A percentile compares a stretch with the other conserved stretches of the same genome.
phyloP scores from a whole-genome alignment of 2,797 vertebrate genomes.

The Chelonia mydas region DNA sequence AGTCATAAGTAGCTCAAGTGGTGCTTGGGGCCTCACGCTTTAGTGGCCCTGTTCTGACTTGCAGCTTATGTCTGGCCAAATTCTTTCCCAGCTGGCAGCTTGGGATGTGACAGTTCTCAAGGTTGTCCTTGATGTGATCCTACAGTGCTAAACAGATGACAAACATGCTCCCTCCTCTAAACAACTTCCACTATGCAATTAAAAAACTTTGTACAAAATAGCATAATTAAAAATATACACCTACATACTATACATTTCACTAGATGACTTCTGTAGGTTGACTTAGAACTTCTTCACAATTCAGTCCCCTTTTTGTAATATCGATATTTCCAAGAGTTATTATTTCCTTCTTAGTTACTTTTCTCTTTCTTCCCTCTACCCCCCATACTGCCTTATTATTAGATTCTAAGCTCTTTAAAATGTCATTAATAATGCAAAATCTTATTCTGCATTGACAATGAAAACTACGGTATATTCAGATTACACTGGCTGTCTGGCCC shows the following conservation, averaged over 20 bases:
- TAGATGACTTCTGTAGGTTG: constrained; percentile 14
- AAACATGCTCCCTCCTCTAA: constrained; percentile 29
- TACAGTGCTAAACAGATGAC: background rate
- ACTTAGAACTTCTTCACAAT: constrained; percentile 34
- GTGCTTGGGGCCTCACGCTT: background rate
- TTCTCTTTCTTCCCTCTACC: constrained; percentile 10
- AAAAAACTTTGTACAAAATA: constrained; percentile 18
- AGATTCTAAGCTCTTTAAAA: constrained; percentile 56
- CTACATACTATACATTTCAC: background rate
- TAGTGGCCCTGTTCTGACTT: constrained; percentile 1
- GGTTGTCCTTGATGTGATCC: background rate
- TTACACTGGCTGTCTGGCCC: background rate
- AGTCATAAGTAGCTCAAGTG: background rate
- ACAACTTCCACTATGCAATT: background rate
- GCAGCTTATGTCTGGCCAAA: background rate
- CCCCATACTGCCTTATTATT: constrained; percentile 29
- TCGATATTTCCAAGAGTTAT: background rate
- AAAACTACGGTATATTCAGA: constrained; percentile 46
- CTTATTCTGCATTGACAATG: constrained; percentile 27
- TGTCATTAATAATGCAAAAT: constrained; percentile 65
- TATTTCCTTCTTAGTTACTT: background rate
- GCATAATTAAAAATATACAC: background rate
- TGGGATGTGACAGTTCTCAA: constrained; percentile 14
- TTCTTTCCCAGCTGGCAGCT: background rate
- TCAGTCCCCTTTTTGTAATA: constrained; percentile 6